These are phyloP conservation scores for Esox niger DNA, from an alignment of 2,113 vertebrate genomes.

Conservation along the genomic window DNA sequence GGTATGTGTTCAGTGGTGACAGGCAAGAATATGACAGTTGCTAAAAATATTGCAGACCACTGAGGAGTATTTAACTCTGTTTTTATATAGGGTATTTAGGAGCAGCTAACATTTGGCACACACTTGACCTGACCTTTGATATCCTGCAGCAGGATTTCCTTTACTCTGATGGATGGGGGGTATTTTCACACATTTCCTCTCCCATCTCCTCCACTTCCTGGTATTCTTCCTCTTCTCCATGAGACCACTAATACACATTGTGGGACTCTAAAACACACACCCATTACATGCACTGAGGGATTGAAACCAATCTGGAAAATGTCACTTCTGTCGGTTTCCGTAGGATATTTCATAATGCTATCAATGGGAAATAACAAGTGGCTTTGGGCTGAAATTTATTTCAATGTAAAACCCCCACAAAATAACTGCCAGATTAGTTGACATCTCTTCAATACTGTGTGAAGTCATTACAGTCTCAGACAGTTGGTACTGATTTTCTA, in stretches of 20 bases:
- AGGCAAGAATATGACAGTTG: not conserved
- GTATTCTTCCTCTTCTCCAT: constrained; percentile 50
- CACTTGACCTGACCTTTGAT: constrained; percentile 12
- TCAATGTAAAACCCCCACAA: no score
- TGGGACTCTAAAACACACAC: not conserved
- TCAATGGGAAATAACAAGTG: no score
- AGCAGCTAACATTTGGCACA: not conserved
- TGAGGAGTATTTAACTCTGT: not conserved
- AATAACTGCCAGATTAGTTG: no score
- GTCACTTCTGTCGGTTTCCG: no score
- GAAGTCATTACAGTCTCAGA: no score
- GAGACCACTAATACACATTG: constrained; percentile 38
- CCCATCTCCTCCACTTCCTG: constrained; percentile 44
- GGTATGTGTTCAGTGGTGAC: not conserved
- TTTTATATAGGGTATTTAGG: not conserved
- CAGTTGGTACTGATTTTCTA: no score
- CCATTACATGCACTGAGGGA: not conserved
- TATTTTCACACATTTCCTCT: constrained; percentile 14
- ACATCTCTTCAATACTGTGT: no score
- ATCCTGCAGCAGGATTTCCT: constrained; percentile 9
- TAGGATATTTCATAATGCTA: no score
- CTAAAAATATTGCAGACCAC: not conserved
- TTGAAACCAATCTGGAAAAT: no score
- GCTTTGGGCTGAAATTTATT: no score
- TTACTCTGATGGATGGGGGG: not conserved